Base-by-base conservation (phyloP, 2,888 invertebrate species). In the Idaea biselata region DNA sequence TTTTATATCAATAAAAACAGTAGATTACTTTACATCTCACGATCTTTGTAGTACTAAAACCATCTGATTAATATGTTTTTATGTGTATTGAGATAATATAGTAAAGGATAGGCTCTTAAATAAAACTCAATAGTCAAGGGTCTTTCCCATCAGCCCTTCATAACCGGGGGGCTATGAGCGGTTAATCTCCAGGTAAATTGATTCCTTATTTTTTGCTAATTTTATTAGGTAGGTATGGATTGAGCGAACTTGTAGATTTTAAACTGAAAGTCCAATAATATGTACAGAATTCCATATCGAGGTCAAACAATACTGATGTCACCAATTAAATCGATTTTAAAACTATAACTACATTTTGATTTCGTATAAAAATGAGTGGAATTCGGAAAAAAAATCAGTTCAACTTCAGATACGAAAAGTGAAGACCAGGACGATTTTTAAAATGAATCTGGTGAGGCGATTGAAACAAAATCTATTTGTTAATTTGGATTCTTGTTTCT, bases 381-480 rank as follows among this genome's bases (percentile, higher is more conserved):
- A 58, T 67, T 68, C 60, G 61, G 63, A 63, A 44, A 65, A 67
- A 68, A 67, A 60, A 68, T 68, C 70, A 89, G 85, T 88, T 67
- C 68, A 64, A 65, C 64, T 75, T 67, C 62, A 67, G 71, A 63
- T 67, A 64, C 68, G 61, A 71, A 68, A 67, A 55, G 11, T 68
- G 68, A 64, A 62, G 65, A 67, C 58, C 33, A 61, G 44, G 44
- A 63, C 66, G 53, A 60, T 55, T 55, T 25, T 4, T 69, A 78
- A 72, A 62, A 87, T 87, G 88, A 82, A 84, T 65, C 73, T 82
- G 79, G 87, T 87, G 73, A 75, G 85, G 11, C 33, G 14, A 44
- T 73, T 32, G 18, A 14, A 7, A 57, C 57, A 55, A 54, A 1
- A 5, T 54, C 1, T 32, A n/a, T n/a, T n/a, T n/a, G n/a, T n/a